Percentiles rank a stretch among this genome's conserved stretches.
phyloP scores from a whole-genome alignment of 2,797 vertebrate species.

The Intellagama lesueurii region DNA sequence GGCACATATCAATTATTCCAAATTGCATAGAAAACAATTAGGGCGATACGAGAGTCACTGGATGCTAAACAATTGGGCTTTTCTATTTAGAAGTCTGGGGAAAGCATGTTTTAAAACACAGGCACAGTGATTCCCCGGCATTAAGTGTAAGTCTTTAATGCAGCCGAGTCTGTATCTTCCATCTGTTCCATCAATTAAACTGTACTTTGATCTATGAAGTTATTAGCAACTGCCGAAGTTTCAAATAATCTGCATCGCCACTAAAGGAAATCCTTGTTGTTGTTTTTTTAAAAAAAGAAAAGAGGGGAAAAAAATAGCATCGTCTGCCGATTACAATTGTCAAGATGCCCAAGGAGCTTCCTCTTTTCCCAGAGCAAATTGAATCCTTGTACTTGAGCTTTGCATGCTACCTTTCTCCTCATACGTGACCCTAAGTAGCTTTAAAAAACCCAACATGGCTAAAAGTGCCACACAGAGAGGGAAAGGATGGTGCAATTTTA shows the following conservation, averaged over 20 bases:
- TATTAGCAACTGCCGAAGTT: slow-evolving; percentile 70
- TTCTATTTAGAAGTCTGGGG: slow-evolving; percentile 58
- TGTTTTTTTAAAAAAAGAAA: neutral
- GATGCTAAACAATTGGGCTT: slow-evolving; percentile 46
- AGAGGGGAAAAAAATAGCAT: neutral
- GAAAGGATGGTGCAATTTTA: no score
- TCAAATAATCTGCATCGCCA: slow-evolving; percentile 57
- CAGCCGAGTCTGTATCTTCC: slow-evolving; percentile 67
- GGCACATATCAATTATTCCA: slow-evolving; percentile 42
- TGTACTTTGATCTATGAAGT: slow-evolving; percentile 71
- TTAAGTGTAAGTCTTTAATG: slow-evolving; percentile 73
- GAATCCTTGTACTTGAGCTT: neutral
- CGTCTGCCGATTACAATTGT: neutral
- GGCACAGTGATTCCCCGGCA: slow-evolving; percentile 68
- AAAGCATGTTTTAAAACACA: slow-evolving; percentile 60
- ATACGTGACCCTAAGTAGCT: no score
- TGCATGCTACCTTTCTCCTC: neutral
- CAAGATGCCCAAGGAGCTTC: neutral
- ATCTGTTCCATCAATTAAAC: slow-evolving; percentile 77
- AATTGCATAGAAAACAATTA: slow-evolving; percentile 30
- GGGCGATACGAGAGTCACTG: slow-evolving; percentile 37
- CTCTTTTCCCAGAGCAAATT: neutral
- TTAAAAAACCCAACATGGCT: no score
- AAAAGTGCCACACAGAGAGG: no score
- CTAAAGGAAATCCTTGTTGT: slow-evolving; percentile 48